Evolutionary conservation across 1,140 invertebrate genomes (phyloP).

Genomic region (Scaptomyza pallida): DNA sequence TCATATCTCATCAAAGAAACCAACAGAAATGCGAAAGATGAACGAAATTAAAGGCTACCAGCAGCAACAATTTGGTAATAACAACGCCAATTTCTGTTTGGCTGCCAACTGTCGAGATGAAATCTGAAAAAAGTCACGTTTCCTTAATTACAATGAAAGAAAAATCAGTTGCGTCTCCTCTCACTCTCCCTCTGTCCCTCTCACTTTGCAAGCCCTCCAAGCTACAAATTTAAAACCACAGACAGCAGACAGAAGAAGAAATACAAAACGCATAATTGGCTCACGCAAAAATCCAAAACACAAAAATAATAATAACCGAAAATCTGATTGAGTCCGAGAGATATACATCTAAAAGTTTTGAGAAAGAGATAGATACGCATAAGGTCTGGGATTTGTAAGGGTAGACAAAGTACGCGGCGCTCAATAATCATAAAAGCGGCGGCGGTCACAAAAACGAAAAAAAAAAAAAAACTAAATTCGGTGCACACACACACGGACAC

Average conservation of each 20-base stretch:
- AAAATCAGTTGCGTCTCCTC: constrained; percentile 55
- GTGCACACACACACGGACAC: constrained; percentile 31
- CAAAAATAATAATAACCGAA: constrained; percentile 34
- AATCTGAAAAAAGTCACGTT: constrained; percentile 82
- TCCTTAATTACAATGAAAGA: constrained; percentile 79
- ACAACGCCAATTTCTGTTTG: constrained; percentile 67
- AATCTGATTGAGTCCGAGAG: constrained; percentile 42
- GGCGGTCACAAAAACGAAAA: constrained; percentile 34
- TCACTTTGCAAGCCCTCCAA: constrained; percentile 9
- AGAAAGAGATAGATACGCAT: constrained; percentile 61
- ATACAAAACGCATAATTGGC: constrained; percentile 82
- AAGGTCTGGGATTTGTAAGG: constrained; percentile 18
- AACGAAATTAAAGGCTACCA: constrained; percentile 61
- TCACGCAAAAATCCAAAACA: constrained; percentile 70
- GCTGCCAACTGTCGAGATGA: constrained; percentile 49
- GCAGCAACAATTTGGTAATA: constrained; percentile 62
- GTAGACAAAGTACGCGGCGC: constrained; percentile 48
- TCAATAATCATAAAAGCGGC: constrained; percentile 75
- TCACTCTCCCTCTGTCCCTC: background rate
- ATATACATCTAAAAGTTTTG: constrained; percentile 64
- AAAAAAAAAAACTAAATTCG: constrained; percentile 57
- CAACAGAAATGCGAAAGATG: constrained; percentile 58
- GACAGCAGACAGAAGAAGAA: constrained; percentile 48
- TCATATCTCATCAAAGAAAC: constrained; percentile 57
- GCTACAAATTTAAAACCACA: constrained; percentile 51